Percentiles rank a stretch among this genome's conserved stretches.
Evolutionary conservation across 2,113 vertebrate species (phyloP).

Genomic region (Benitochromis conjunctus): DNA sequence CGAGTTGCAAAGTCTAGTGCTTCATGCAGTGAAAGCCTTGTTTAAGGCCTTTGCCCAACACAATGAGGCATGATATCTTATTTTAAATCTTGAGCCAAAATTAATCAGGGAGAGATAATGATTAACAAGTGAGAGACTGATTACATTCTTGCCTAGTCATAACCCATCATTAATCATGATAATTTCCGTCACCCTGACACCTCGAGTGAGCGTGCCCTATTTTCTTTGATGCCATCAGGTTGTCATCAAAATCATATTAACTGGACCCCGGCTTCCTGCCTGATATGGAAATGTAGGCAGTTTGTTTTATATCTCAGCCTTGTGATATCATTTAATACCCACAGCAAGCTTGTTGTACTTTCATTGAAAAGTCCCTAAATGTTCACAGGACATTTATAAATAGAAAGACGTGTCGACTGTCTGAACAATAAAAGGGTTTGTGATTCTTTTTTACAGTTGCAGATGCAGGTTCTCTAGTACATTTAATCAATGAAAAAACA

Average conservation of each 20-base stretch:
- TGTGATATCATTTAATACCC: neutral
- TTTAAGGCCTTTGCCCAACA: conserved; percentile 10
- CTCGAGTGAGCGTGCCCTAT: conserved; percentile 37
- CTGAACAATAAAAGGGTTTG: neutral
- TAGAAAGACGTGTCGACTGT: neutral
- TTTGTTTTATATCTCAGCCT: neutral
- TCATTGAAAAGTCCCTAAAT: neutral
- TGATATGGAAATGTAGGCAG: neutral
- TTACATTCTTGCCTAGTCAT: conserved; percentile 42
- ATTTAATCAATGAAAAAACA: neutral
- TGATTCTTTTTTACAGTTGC: neutral
- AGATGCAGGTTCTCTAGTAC: neutral
- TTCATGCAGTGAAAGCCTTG: conserved; percentile 28
- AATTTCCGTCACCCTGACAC: conserved; percentile 53
- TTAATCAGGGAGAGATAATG: conserved; percentile 58
- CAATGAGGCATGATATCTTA: conserved; percentile 47
- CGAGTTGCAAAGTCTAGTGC: neutral
- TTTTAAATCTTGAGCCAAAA: conserved; percentile 58
- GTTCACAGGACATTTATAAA: neutral
- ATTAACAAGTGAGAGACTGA: conserved; percentile 59
- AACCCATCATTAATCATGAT: conserved; percentile 64
- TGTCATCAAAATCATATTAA: conserved; percentile 45
- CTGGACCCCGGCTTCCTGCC: conserved; percentile 23
- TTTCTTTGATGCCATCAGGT: conserved; percentile 47
- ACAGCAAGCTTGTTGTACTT: neutral